phyloP scores from a whole-genome alignment of 2,888 invertebrate species.

The Tenthredo scrophulariae region DNA sequence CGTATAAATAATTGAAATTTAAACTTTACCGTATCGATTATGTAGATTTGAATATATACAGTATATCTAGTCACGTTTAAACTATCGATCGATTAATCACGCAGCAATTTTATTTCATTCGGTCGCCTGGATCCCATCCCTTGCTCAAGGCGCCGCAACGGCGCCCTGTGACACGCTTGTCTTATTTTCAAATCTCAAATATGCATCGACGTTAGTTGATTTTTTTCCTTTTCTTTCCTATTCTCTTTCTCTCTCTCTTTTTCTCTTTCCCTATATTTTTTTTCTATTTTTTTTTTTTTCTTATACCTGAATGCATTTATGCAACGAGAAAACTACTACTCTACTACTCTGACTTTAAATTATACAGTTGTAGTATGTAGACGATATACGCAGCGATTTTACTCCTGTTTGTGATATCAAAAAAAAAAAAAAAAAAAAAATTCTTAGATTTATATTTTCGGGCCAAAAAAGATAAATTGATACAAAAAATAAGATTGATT shows the following conservation, averaged over 20 bases:
- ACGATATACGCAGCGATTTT: background rate
- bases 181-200: slow-evolving; percentile 50
- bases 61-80: background rate
- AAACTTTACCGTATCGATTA: slow-evolving; percentile 11
- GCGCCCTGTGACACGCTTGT: slow-evolving; percentile 30
- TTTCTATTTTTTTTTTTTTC: background rate
- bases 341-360: background rate
- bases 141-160: slow-evolving; percentile 32
- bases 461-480: background rate
- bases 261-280: background rate
- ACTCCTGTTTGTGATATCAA: background rate
- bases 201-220: slow-evolving; percentile 10
- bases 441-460: background rate
- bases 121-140: background rate
- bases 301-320: slow-evolving; percentile 25
- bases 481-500: background rate
- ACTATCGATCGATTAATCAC: slow-evolving; percentile 34
- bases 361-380: background rate
- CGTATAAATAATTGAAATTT: slow-evolving; percentile 34
- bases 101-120: slow-evolving; percentile 22
- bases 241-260: background rate
- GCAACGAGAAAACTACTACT: slow-evolving; percentile 23
- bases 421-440: background rate
- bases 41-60: slow-evolving; percentile 13
- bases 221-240: background rate